Percentiles rank a stretch among this genome's conserved stretches.
phyloP scores from a whole-genome alignment of 2,888 invertebrate species.

The Apamea monoglypha region DNA sequence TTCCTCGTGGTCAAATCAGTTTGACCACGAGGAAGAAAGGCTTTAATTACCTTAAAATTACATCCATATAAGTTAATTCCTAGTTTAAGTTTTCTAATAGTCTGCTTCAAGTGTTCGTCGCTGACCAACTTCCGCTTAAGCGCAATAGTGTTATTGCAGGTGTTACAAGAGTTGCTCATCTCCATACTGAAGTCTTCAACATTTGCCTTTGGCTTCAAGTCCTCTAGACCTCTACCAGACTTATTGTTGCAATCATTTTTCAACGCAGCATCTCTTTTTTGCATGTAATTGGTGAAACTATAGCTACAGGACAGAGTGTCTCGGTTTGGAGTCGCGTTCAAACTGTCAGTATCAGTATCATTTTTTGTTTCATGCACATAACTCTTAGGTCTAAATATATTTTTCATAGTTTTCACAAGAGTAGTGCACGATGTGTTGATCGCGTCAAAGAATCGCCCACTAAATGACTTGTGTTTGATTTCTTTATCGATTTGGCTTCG shows the following conservation, averaged over 20 bases:
- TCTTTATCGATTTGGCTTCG: constrained; percentile 54
- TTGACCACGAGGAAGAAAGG: no score
- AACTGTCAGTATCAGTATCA: constrained; percentile 16
- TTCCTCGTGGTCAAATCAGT: no score
- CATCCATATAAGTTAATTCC: constrained; percentile 88
- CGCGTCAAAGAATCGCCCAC: constrained; percentile 77
- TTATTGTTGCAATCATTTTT: constrained; percentile 53
- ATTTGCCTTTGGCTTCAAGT: constrained; percentile 7
- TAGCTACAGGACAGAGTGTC: constrained; percentile 68
- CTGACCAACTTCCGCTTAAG: constrained; percentile 77
- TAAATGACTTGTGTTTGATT: constrained; percentile 72
- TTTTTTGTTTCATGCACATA: constrained; percentile 30
- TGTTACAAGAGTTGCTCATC: constrained; percentile 73
- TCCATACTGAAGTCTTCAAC: constrained; percentile 55
- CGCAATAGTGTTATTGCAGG: constrained; percentile 80
- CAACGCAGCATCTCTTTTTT: constrained; percentile 75
- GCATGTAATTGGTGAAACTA: constrained; percentile 84
- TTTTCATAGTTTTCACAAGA: constrained; percentile 80
- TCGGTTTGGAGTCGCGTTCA: constrained; percentile 24
- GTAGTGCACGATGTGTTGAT: constrained; percentile 84
- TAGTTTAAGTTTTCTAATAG: constrained; percentile 82
- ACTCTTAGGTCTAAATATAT: constrained; percentile 76
- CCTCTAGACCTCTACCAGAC: constrained; percentile 1
- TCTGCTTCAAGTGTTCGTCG: constrained; percentile 77
- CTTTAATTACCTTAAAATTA: constrained; percentile 84